Conservation (phyloP, 2,113 vertebrate genomes). For the Dromaius novaehollandiae region DNA sequence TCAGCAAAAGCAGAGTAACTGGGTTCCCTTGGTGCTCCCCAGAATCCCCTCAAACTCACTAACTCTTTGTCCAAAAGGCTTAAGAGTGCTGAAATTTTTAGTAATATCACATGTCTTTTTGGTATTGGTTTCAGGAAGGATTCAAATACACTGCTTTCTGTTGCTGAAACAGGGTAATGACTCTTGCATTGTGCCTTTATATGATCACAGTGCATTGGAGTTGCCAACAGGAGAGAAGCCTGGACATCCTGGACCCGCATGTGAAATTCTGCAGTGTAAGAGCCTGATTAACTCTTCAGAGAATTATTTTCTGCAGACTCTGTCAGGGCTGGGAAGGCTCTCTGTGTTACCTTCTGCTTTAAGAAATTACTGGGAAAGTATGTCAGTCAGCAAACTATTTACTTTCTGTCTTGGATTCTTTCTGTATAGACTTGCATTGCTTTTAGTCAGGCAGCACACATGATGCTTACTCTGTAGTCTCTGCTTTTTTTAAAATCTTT, state of each 20-base stretch:
- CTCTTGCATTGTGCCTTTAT: background rate
- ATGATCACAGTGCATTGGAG: background rate
- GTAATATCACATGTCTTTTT: background rate
- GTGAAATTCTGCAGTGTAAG: background rate
- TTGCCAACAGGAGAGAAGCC: background rate
- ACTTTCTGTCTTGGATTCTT: constrained; percentile 20
- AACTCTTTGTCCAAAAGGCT: background rate
- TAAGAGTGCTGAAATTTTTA: background rate
- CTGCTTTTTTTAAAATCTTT: background rate
- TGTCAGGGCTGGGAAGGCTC: background rate
- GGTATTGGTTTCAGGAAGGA: background rate
- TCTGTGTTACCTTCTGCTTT: background rate
- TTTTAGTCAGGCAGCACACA: background rate
- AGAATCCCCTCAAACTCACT: background rate
- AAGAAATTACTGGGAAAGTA: constrained; percentile 17
- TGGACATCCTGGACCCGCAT: background rate
- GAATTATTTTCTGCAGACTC: background rate
- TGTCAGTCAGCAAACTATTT: constrained; percentile 6
- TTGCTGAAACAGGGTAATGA: background rate
- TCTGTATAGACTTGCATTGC: background rate
- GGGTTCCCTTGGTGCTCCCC: background rate
- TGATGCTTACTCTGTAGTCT: background rate
- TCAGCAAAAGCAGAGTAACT: background rate
- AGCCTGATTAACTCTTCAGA: background rate
- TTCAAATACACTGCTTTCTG: background rate